Evolutionary conservation across 2,113 vertebrate genomes (phyloP), one percentile per base, ranked within the genome.

Genomic region (Calidris pygmaea): DNA sequence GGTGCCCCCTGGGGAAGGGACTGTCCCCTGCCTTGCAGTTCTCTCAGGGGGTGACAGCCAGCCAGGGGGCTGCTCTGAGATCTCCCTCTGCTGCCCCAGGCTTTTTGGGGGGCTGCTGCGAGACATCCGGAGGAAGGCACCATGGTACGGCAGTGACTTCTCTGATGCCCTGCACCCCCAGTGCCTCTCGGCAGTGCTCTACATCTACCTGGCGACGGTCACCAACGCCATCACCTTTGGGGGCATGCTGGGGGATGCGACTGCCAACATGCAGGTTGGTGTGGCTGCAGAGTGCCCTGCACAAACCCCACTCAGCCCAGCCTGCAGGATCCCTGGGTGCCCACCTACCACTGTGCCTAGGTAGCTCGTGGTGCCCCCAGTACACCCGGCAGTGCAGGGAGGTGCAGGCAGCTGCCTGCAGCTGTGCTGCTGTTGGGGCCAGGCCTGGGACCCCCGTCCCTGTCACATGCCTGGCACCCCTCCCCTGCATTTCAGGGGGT

Each of bases 171-270:
- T 98, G 91, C 98, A 98, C 91, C 95, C 97, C 9, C 98, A 98
- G 96, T 98, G 98, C 90, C 77, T 98, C 55, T 98, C 98, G 0
- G 94, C 98, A 5, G 96, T 98, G 63, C 97, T 98, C 76, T 98
- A 98, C 95, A 98, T 98, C 95, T 98, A 98, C 88, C 89, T 98
- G 96, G 98, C 96, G 0, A 98, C 98, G 0, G 86, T 97, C 89
- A 98, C 98, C 80, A 98, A 98, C 0, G 97, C 98, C 78, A 98
- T 98, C 85, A 98, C 98, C 76, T 98, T 98, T 0, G 98, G 98
- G 55, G 98, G 98, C 55, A 98, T 98, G 95, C 95, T 98, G 79
- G 98, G 98, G 62, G 98, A 98, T 0, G 98, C 98, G 2, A 98
- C 98, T 0, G 94, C 95, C 32, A 98, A 98, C 90, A 98, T 97